Conservation (phyloP, 1,140 invertebrate genomes). For the Nylanderia fulva region DNA sequence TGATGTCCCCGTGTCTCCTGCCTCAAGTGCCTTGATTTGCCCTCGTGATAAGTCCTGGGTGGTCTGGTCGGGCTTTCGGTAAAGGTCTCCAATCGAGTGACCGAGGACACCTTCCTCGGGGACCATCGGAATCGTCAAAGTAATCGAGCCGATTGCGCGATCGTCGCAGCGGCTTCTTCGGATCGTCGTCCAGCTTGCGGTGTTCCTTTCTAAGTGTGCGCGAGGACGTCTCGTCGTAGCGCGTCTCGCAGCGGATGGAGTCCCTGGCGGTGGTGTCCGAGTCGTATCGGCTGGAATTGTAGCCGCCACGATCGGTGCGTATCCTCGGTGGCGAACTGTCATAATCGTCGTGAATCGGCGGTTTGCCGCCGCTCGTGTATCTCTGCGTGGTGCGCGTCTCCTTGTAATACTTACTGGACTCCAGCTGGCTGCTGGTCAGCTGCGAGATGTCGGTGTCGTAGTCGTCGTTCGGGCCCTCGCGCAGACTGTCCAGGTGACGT, state of each 20-base stretch:
- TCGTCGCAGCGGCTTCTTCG: conserved; percentile 78
- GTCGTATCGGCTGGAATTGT: conserved; percentile 82
- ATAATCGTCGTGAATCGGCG: conserved; percentile 80
- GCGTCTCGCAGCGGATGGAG: conserved; percentile 77
- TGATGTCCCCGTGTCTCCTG: conserved; percentile 78
- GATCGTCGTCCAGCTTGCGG: conserved; percentile 68
- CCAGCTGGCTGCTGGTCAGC: conserved; percentile 81
- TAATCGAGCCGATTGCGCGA: conserved; percentile 82
- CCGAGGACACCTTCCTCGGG: conserved; percentile 73
- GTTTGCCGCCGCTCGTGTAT: conserved; percentile 76
- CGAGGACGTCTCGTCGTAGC: conserved; percentile 74
- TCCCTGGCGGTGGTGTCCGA: conserved; percentile 82
- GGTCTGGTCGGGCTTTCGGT: conserved; percentile 78
- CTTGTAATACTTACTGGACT: conserved; percentile 82
- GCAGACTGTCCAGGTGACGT: conserved; percentile 76
- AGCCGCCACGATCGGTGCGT: conserved; percentile 75
- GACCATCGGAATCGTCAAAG: conserved; percentile 82
- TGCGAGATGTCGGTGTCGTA: conserved; percentile 84
- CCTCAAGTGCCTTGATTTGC: conserved; percentile 78
- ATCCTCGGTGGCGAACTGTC: conserved; percentile 81
- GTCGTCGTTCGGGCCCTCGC: conserved; percentile 81
- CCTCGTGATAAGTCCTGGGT: conserved; percentile 80
- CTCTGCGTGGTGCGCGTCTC: conserved; percentile 81
- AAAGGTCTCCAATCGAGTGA: conserved; percentile 75
- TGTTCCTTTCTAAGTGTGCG: conserved; percentile 76